Evolutionary conservation across 2,888 invertebrate genomes (phyloP).

Genomic region (Netelia fuscicornis): DNA sequence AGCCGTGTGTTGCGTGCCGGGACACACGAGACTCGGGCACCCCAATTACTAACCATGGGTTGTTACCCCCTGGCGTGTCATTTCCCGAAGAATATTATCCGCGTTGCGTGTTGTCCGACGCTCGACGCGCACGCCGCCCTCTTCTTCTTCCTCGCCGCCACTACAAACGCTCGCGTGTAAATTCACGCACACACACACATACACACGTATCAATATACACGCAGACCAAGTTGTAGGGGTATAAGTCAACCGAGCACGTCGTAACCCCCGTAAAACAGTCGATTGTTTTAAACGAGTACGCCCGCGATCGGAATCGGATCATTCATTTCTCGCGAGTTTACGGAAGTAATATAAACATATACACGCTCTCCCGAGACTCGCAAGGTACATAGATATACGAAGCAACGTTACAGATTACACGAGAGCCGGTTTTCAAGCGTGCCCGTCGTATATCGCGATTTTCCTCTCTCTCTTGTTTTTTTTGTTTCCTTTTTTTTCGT

Average conservation of each 20-base stretch:
- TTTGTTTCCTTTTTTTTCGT: neutral
- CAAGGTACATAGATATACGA: neutral
- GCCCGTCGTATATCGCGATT: slow-evolving; percentile 3
- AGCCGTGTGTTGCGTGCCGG: slow-evolving; percentile 70
- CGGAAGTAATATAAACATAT: slow-evolving; percentile 41
- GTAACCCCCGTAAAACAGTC: slow-evolving; percentile 64
- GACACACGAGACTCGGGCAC: slow-evolving; percentile 69
- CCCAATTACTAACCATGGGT: slow-evolving; percentile 82
- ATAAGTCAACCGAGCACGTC: slow-evolving; percentile 7
- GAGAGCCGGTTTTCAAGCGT: neutral
- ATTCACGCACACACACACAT: neutral
- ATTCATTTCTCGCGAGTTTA: slow-evolving; percentile 57
- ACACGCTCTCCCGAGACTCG: neutral
- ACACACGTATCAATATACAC: slow-evolving; percentile 23
- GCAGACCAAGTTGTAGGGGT: slow-evolving; percentile 7
- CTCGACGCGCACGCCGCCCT: slow-evolving; percentile 66
- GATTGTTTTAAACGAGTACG: slow-evolving; percentile 82
- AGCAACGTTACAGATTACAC: neutral
- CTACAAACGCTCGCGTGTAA: slow-evolving; percentile 7
- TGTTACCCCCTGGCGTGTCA: slow-evolving; percentile 84
- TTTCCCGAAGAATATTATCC: slow-evolving; percentile 81
- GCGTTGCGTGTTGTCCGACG: slow-evolving; percentile 79
- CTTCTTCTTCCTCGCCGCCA: slow-evolving; percentile 48
- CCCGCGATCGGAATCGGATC: slow-evolving; percentile 75
- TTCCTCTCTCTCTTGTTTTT: neutral